Conservation (phyloP, 53 echinoderm and acorn worm species). For the Echinarachnius parma region DNA sequence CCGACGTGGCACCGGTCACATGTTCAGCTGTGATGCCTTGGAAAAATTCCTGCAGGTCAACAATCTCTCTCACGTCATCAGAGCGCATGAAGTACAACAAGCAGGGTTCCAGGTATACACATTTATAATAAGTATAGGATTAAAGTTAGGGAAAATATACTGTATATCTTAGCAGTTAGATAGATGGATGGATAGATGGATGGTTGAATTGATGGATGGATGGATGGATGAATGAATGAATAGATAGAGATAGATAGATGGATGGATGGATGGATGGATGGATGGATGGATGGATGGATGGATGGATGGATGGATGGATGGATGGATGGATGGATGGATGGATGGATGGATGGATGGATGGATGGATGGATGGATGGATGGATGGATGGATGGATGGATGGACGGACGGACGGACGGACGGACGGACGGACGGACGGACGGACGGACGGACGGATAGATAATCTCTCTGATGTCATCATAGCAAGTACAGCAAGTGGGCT, state of each 20-base stretch:
- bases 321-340: background rate
- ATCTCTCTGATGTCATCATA: too few species aligned
- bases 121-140: too few species aligned
- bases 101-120: conserved; percentile 84
- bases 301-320: background rate
- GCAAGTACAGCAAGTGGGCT: too few species aligned
- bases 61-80: conserved; percentile 71
- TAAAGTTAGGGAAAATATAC: too few species aligned
- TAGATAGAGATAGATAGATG: background rate
- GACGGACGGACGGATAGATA: background rate
- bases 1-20: conserved; percentile 75
- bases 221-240: too few species aligned
- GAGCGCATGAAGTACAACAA: conserved; percentile 84
- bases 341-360: background rate
- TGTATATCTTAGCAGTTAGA: too few species aligned
- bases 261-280: background rate
- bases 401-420: too few species aligned
- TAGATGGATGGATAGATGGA: too few species aligned
- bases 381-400: background rate
- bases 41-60: conserved; percentile 67
- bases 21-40: conserved; percentile 76
- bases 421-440: too few species aligned
- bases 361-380: background rate
- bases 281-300: background rate
- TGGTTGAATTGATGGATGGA: too few species aligned